Conservation (phyloP, 2,797 vertebrate species). For the Chrysolophus pictus region DNA sequence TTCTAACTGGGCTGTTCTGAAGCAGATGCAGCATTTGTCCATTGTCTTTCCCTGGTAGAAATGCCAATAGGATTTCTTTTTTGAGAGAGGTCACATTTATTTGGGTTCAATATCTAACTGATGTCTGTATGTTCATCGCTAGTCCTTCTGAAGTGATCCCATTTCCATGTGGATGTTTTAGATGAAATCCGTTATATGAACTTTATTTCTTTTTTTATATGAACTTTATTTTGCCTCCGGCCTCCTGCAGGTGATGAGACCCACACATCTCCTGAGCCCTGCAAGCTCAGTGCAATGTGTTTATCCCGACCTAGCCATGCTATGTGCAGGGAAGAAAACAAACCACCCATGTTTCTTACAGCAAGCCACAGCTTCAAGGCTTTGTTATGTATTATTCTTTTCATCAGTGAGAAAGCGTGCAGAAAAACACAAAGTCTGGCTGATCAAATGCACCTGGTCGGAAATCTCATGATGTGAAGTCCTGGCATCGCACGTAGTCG, state of each 20-base stretch:
- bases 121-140: background rate
- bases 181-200: too few species aligned
- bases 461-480: background rate
- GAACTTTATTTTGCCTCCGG: too few species aligned
- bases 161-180: background rate
- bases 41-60: background rate
- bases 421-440: background rate
- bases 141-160: background rate
- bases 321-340: background rate
- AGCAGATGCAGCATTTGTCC: background rate
- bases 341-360: background rate
- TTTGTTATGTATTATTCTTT: background rate
- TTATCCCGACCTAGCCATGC: background rate
- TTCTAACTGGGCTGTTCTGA: background rate
- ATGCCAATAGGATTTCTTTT: background rate
- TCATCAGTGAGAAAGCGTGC: background rate
- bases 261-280: accelerated
- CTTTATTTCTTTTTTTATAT: too few species aligned
- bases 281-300: background rate
- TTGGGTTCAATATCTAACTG: background rate
- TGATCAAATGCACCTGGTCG: background rate
- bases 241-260: accelerated
- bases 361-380: background rate
- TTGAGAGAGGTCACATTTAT: background rate
- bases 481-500: background rate